Base-by-base conservation (phyloP, 2,888 invertebrate genomes). In the Pyralis farinalis region DNA sequence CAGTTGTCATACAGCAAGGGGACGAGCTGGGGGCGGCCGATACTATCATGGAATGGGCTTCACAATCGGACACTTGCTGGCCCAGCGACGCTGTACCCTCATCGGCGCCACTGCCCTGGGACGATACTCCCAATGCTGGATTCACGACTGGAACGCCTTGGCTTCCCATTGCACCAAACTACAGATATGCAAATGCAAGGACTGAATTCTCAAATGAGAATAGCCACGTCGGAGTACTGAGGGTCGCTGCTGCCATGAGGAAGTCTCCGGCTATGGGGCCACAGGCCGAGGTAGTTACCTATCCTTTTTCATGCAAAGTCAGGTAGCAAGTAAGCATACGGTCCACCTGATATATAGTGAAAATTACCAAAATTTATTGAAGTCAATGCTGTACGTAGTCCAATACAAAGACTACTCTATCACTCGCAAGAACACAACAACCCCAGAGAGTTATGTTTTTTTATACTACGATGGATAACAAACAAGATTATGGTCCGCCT, bases 1-100 rank as follows among this genome's bases (percentile, higher is more conserved):
- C 94, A 0, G 90, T 92, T 0, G 86, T 96, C 16, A 92, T 94
- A 12, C 96, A 96, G 65, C 95, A 96, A 70, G 96, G 95, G 7
- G 95, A 95, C 53, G 95, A 95, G 59, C 90, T 95, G 1, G 95
- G 93, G 1, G 66, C 71, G 0, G 77, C 79, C 0, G 87, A 87
- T 42, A 69, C 93, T 83, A 92, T 92, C 87, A 63, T 90, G 54
- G 63, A 75, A 58, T 70, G 86, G 92, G 58, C 73, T 47, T 44
- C 75, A 51, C 76, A 33, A 51, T 87, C 44, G 4, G 0, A 20
- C 71, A 89, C 58, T 71, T 90, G 72, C 74, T 93, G 80, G 78
- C 72, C 93, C 73, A 34, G 88, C 79, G 0, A 16, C 1, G 25
- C 53, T 0, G 43, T 39, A 1, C 57, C 85, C 0, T 71, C 74